Evolutionary conservation across 1,140 invertebrate genomes (phyloP).

Genomic region (Carcinoscorpius rotundicauda): DNA sequence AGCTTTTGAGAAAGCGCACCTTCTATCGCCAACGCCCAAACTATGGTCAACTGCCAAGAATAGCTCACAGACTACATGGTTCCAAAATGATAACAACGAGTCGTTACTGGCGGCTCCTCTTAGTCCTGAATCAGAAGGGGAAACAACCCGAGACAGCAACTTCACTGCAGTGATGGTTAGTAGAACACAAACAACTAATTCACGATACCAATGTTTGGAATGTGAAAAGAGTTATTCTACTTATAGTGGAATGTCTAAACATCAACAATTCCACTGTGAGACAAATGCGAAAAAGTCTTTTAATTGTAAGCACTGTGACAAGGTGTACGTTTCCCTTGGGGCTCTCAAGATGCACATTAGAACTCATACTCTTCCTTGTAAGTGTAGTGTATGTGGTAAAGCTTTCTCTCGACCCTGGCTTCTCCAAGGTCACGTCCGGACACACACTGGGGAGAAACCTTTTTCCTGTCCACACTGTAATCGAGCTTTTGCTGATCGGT

Average conservation of each 20-base stretch:
- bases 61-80: too few relatives aligned
- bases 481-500: conserved; percentile 90
- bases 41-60: too few relatives aligned
- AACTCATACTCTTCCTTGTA: conserved; percentile 94
- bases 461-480: conserved; percentile 91
- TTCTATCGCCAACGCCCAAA: too few relatives aligned
- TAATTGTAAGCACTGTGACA: conserved; percentile 91
- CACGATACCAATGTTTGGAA: conserved; percentile 36
- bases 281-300: conserved; percentile 81
- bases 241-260: conserved; percentile 88
- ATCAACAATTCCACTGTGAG: conserved; percentile 89
- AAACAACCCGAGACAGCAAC: too few relatives aligned
- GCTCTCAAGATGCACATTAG: conserved; percentile 98
- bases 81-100: too few relatives aligned
- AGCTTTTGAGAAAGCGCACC: too few relatives aligned
- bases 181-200: too few relatives aligned
- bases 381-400: conserved; percentile 91
- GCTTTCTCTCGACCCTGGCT: conserved; percentile 95
- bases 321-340: conserved; percentile 86
- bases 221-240: conserved; percentile 94
- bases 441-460: conserved; percentile 92
- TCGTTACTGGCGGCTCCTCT: too few relatives aligned
- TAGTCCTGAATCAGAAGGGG: too few relatives aligned
- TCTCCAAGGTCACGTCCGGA: conserved; percentile 81
- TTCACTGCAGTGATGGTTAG: too few relatives aligned